phyloP scores from a whole-genome alignment of 1,140 invertebrate species.

The Heliconius eleuchia region DNA sequence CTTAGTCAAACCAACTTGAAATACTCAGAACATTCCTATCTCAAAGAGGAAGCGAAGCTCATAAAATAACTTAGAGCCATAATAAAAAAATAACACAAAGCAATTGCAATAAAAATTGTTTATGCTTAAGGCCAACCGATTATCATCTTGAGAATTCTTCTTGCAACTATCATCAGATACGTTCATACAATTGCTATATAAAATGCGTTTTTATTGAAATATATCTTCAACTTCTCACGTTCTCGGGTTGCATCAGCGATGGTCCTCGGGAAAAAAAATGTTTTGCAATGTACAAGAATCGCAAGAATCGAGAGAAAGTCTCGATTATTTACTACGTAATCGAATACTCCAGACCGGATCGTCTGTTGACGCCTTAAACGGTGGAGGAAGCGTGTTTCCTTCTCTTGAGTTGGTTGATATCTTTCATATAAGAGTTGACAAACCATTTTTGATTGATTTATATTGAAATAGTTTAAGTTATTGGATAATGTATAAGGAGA shows the following conservation, averaged over 20 bases:
- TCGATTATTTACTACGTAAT: conserved; percentile 37
- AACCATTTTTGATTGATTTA: not conserved
- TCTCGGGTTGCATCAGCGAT: conserved; percentile 29
- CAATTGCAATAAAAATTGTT: conserved; percentile 6
- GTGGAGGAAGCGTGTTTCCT: conserved; percentile 29
- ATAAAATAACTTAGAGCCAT: not conserved
- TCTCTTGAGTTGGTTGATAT: not conserved
- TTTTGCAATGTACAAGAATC: conserved; percentile 32
- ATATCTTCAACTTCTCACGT: conserved; percentile 34
- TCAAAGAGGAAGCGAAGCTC: not conserved
- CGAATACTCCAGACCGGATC: conserved; percentile 23
- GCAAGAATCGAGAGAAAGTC: conserved; percentile 35
- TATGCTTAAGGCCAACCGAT: conserved; percentile 21
- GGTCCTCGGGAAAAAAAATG: conserved; percentile 37
- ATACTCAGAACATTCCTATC: not conserved
- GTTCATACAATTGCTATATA: conserved; percentile 11
- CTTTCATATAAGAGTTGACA: not conserved
- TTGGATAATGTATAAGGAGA: too few species aligned
- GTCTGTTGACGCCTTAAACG: conserved; percentile 32
- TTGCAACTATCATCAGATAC: conserved; percentile 16
- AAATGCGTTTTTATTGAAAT: conserved; percentile 30
- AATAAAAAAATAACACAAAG: not conserved
- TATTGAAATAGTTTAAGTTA: too few species aligned
- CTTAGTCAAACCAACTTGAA: not conserved
- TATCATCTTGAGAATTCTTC: conserved; percentile 18